Evolutionary conservation across 1,140 invertebrate genomes (phyloP).

Genomic region (Episyrphus balteatus): DNA sequence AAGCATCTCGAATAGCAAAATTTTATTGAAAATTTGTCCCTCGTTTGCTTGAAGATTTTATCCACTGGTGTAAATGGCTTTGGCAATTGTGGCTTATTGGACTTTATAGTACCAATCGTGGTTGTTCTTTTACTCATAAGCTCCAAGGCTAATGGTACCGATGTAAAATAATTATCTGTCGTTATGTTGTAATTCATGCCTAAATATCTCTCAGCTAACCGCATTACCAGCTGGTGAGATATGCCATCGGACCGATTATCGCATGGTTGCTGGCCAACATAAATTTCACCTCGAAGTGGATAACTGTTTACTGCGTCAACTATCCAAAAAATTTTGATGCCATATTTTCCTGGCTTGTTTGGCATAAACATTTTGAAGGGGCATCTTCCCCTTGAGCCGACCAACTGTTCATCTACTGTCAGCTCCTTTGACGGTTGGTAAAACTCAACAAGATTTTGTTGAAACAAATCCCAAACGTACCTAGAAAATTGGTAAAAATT

Average conservation of each 20-base stretch:
- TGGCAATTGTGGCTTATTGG: constrained; percentile 8
- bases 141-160: neutral
- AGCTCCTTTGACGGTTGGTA: constrained; percentile 27
- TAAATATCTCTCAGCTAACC: neutral
- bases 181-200: constrained; percentile 3
- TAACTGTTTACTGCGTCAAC: constrained; percentile 7
- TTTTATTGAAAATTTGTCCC: neutral
- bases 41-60: neutral
- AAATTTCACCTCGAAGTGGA: neutral
- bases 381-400: constrained; percentile 29
- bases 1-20: neutral
- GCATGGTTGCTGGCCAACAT: neutral
- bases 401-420: constrained; percentile 34
- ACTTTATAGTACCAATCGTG: constrained; percentile 6
- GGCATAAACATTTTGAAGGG: constrained; percentile 32
- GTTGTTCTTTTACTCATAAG: constrained; percentile 2
- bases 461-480: neutral
- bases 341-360: constrained; percentile 18
- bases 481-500: too few species aligned
- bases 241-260: neutral
- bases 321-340: constrained; percentile 10
- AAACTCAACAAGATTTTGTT: constrained; percentile 7
- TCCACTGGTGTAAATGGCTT: neutral
- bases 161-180: constrained; percentile 7
- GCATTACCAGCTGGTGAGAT: neutral